These are phyloP conservation scores for Brenthis hecate DNA, from an alignment of 2,888 invertebrate species.

Conservation along the genomic window DNA sequence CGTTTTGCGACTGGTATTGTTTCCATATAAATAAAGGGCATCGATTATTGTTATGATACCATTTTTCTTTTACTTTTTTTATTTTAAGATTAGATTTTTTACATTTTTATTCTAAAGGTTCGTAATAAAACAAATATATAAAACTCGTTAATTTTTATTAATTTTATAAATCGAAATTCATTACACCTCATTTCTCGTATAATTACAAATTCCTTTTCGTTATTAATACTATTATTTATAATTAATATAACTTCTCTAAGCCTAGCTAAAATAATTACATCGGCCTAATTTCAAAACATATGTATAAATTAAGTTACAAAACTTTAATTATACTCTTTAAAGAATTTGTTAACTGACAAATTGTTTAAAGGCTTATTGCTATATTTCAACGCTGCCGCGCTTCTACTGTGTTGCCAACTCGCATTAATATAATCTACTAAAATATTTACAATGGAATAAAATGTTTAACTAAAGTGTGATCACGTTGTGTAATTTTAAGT, in stretches of 20 bases:
- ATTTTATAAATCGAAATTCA: slow-evolving; percentile 82
- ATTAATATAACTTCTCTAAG: slow-evolving; percentile 68
- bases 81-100: not conserved
- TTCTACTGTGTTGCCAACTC: slow-evolving; percentile 51
- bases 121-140: slow-evolving; percentile 51
- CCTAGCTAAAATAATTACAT: slow-evolving; percentile 73
- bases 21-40: slow-evolving; percentile 45
- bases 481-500: slow-evolving; percentile 45
- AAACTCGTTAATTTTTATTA: slow-evolving; percentile 82
- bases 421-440: slow-evolving; percentile 45
- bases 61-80: slow-evolving; percentile 5
- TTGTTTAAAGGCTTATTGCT: slow-evolving; percentile 69
- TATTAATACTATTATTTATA: slow-evolving; percentile 72
- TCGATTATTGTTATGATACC: slow-evolving; percentile 35
- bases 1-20: slow-evolving; percentile 53
- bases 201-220: slow-evolving; percentile 80
- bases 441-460: slow-evolving; percentile 52
- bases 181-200: slow-evolving; percentile 74
- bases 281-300: slow-evolving; percentile 64
- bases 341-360: slow-evolving; percentile 51
- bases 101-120: slow-evolving; percentile 13
- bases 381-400: slow-evolving; percentile 50
- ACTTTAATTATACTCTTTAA: slow-evolving; percentile 60
- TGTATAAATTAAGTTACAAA: slow-evolving; percentile 71
- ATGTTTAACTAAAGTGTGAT: slow-evolving; percentile 33